Conservation (phyloP, 2,797 vertebrate species). For the Phalanger gymnotis region DNA sequence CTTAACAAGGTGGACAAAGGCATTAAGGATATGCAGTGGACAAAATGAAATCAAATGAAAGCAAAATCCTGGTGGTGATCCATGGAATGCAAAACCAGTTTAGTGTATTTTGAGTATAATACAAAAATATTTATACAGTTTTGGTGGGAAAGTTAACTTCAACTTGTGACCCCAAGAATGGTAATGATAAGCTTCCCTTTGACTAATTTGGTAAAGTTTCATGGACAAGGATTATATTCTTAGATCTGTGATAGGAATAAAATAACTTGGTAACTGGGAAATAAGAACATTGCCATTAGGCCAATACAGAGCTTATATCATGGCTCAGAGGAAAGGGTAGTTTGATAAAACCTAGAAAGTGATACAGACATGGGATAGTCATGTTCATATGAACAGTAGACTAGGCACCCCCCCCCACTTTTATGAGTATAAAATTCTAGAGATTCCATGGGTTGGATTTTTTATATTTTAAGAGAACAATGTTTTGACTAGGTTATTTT, state of each 20-base stretch:
- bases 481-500: constrained; percentile 37
- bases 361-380: not conserved
- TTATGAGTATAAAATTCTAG: constrained; percentile 40
- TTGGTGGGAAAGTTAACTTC: not conserved
- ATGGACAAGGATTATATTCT: not conserved
- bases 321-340: constrained; percentile 33
- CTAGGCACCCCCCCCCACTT: not conserved
- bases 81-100: too few relatives aligned
- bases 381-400: constrained; percentile 17
- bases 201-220: not conserved
- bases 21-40: not conserved
- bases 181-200: not conserved
- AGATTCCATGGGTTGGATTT: constrained; percentile 29
- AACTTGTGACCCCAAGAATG: not conserved
- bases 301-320: constrained; percentile 2
- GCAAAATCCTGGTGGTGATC: too few relatives aligned
- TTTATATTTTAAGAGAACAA: constrained; percentile 21
- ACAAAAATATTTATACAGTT: not conserved
- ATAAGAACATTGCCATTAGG: not conserved
- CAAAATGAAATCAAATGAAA: not conserved
- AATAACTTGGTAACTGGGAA: not conserved
- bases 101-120: too few relatives aligned
- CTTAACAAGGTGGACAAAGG: not conserved
- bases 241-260: not conserved
- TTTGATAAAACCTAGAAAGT: not conserved